Percentiles rank a stretch among this genome's conserved stretches.
Evolutionary conservation across 2,113 vertebrate species (phyloP).

Genomic region (Chaenogobius annularis): DNA sequence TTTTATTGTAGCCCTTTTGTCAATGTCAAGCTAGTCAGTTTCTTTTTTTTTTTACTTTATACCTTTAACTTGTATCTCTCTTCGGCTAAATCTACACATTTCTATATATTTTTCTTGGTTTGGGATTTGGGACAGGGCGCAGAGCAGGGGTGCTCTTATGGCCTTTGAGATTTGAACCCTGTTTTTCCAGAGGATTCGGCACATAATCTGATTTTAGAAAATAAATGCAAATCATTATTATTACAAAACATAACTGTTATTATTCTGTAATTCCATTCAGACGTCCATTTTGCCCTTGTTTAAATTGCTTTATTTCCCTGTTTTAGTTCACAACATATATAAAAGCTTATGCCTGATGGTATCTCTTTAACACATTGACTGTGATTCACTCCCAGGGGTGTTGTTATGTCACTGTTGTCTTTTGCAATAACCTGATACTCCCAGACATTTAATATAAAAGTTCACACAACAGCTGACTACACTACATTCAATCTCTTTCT

Average conservation of each 20-base stretch:
- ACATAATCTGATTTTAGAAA: no score
- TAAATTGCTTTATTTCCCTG: neutral
- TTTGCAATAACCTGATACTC: constrained; percentile 42
- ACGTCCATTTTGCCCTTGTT: neutral
- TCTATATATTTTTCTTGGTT: neutral
- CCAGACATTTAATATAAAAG: constrained; percentile 13
- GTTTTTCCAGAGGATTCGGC: no score
- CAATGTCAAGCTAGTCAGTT: neutral
- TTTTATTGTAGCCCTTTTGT: neutral
- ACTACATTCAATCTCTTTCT: constrained; percentile 8
- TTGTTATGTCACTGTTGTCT: constrained; percentile 35
- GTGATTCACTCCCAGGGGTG: constrained; percentile 9
- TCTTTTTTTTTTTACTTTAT: no score
- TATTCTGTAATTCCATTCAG: neutral
- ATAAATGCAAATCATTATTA: no score
- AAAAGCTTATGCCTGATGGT: neutral
- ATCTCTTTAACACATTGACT: constrained; percentile 17
- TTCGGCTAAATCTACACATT: neutral
- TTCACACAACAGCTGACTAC: constrained; percentile 32
- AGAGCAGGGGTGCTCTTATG: neutral
- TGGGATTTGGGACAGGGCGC: neutral
- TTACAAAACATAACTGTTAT: no score
- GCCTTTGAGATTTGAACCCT: no score
- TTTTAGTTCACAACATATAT: constrained; percentile 21
- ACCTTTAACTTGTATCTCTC: neutral